Evolutionary conservation across 2,888 invertebrate species (phyloP).

Genomic region (Diadromus collaris): DNA sequence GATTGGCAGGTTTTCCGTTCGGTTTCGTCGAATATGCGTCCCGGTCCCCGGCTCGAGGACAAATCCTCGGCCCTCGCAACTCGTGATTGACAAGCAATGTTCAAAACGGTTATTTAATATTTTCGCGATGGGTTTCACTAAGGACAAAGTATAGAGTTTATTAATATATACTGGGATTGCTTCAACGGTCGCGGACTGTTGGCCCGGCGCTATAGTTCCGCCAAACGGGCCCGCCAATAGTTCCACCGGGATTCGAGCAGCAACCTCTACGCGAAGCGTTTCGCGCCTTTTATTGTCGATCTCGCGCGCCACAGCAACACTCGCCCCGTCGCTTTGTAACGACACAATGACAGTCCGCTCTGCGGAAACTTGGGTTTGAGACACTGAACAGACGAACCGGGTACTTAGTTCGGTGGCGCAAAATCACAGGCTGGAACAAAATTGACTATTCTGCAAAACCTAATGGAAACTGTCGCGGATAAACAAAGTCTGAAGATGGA

Average conservation of each 20-base stretch:
- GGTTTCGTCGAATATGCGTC: not conserved
- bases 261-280: not conserved
- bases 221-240: not conserved
- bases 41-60: too few relatives aligned
- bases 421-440: not conserved
- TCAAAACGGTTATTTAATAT: not conserved
- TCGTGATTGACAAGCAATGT: not conserved
- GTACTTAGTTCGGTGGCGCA: not conserved
- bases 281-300: conserved; percentile 4
- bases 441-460: not conserved
- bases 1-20: not conserved
- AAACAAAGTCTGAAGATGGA: conserved; percentile 29
- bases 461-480: not conserved
- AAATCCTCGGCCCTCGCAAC: too few relatives aligned
- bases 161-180: not conserved
- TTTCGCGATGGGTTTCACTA: not conserved
- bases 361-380: not conserved
- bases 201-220: not conserved
- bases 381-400: not conserved
- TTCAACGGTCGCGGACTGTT: not conserved
- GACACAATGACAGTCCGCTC: not conserved
- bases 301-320: conserved; percentile 1
- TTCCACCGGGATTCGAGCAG: not conserved
- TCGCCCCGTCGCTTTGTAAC: not conserved
- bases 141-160: not conserved